Evolutionary conservation across 1,140 invertebrate genomes (phyloP), one percentile per base, ranked within the genome.

Genomic region (Drosophila orosa): DNA sequence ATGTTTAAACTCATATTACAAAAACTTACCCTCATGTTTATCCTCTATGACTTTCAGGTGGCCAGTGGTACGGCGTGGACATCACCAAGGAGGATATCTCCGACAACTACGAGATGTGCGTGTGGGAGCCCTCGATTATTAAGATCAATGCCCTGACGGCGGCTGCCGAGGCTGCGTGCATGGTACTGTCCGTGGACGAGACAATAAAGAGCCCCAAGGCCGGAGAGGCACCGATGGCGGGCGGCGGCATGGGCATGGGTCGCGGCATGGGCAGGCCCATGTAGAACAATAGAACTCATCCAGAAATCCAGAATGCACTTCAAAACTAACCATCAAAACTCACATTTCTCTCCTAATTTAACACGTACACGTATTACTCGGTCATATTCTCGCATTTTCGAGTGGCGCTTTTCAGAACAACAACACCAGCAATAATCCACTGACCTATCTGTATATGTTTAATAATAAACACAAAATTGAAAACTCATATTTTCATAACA

Each of bases 71-170:
- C 92, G 99, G 99, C 27, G 98, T 99, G 12, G 98, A 99, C 91
- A 97, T 99, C 25, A 95, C 95, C 66, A 95, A 95, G 74, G 99
- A 99, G 92, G 97, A 98, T 80, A 98, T 99, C 77, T 95, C 96
- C 7, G 98, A 99, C 90, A 99, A 99, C 92, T 97, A 97, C 93
- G 95, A 95, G 24, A 95, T 95, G 9, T 99, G 97, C 92, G 97
- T 99, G 35, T 99, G 98, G 98, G 99, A 99, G 92, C 99, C 99
- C 6, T 96, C 98, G 15, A 93, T 99, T 48, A 96, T 99, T 9
- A 99, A 99, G 93, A 96, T 98, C 31, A 99, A 99, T 92, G 98
- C 99, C 2, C 93, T 99, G 39, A 98, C 96, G 13, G 98, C 99
- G 35, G 99, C 99, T 4, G 95, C 96, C 45, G 99, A 99, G 93